Conservation (phyloP, 2,113 vertebrate species). For the Festucalex cinctus region DNA sequence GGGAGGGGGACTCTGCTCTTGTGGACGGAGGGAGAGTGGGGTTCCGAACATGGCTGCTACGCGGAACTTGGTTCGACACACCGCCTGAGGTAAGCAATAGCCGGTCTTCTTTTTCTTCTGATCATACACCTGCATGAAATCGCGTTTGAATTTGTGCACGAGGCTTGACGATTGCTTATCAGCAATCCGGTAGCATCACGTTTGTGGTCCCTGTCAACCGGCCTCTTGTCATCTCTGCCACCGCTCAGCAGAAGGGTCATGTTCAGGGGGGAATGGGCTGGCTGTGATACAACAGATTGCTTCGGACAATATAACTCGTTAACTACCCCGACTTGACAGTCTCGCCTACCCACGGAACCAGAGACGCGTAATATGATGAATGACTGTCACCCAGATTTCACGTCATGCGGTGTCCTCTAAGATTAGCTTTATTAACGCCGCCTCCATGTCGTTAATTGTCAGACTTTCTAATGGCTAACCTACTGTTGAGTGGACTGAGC, state of each 20-base stretch:
- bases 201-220: constrained; percentile 36
- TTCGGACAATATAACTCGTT: constrained; percentile 5
- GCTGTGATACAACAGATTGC: not conserved
- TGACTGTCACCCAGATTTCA: constrained; percentile 10
- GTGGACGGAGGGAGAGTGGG: constrained; percentile 63
- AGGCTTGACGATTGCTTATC: constrained; percentile 5
- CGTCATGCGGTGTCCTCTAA: constrained; percentile 18
- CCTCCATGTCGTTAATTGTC: constrained; percentile 1
- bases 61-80: constrained; percentile 69
- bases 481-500: constrained; percentile 1
- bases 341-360: not conserved
- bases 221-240: constrained; percentile 27
- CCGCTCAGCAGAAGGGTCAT: not conserved
- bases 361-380: constrained; percentile 14
- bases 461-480: constrained; percentile 1
- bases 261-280: not conserved
- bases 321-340: not conserved
- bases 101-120: constrained; percentile 3
- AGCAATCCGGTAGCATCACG: not conserved
- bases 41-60: constrained; percentile 77
- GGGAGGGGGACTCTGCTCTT: constrained; percentile 69
- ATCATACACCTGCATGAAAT: not conserved
- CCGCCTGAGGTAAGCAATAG: constrained; percentile 74
- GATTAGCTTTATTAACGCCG: not conserved
- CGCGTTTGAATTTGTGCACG: not conserved